Base-by-base conservation (phyloP, 1,140 invertebrate species). In the Eciton burchellii region DNA sequence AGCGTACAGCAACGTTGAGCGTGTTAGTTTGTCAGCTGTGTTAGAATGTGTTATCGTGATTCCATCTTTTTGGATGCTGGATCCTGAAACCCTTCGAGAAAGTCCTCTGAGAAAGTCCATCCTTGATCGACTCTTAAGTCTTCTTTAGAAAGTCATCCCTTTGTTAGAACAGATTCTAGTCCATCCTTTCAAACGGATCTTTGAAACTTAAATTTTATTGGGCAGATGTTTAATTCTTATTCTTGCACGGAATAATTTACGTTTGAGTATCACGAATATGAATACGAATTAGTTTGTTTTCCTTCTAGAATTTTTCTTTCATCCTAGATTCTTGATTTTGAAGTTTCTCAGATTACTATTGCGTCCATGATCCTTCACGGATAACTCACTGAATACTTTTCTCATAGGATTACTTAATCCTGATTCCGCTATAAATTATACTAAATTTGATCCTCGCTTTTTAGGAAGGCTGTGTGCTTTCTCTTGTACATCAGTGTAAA, bases 11-110 rank as follows among this genome's bases (percentile, higher is more conserved):
- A 74, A 21, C 16, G 16, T 21, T 77, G 47, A n/a, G 19, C 63
- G 29, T 71, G 57, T n/a, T 68, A 77, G 72, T 57, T 74, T 85
- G 47, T 45, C 85, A 81, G n/a, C 66, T 29, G n/a, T 54, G 19
- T 59, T 82, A 43, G 8, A 85, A 26, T n/a, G 41, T 85, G 24
- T 85, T 71, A 24, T 74, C 73, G 35, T 60, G 68, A 26, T 49
- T 21, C 12, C 35, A 6, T 65, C 54, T 11, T 52, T 62, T 26
- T 56, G 63, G n/a, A 19, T 83, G 62, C 43, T 47, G 9, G 21
- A 14, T 19, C 6, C 35, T 35, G 35, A 35, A 35, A 35, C 6
- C 35, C 6, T 6, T 35, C 35, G 35, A 35, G n/a, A n/a, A n/a
- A n/a, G 35, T 35, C 35, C 35, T 35, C 2, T 35, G 35, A 6